These are phyloP conservation scores for Sacculina carcini DNA, from an alignment of 2,888 invertebrate species.

Conservation along the genomic window DNA sequence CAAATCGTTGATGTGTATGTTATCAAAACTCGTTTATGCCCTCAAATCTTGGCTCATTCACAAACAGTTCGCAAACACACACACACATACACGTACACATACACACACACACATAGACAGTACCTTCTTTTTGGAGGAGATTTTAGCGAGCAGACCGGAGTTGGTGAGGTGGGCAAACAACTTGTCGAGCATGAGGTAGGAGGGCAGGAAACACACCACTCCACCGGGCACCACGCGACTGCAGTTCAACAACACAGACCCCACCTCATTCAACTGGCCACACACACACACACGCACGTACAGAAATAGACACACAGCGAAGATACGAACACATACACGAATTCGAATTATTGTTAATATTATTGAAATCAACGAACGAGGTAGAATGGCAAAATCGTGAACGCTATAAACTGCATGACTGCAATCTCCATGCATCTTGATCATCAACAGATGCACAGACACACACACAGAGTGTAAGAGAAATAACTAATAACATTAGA, in stretches of 20 bases:
- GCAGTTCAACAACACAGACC: constrained; percentile 39
- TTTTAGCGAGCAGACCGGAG: constrained; percentile 34
- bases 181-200: constrained; percentile 58
- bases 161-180: constrained; percentile 35
- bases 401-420: too few species aligned
- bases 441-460: too few species aligned
- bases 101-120: too few species aligned
- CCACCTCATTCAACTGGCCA: constrained; percentile 44
- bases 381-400: too few species aligned
- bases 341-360: not conserved
- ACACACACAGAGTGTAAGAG: not conserved
- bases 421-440: too few species aligned
- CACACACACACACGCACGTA: constrained; percentile 9
- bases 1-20: too few species aligned
- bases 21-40: too few species aligned
- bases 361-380: not conserved
- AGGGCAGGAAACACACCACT: constrained; percentile 74
- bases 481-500: too few species aligned
- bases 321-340: not conserved
- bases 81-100: too few species aligned
- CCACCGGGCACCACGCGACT: constrained; percentile 63
- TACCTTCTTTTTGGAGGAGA: constrained; percentile 38
- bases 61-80: too few species aligned
- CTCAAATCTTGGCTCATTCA: too few species aligned
- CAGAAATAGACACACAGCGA: constrained; percentile 3